Base-by-base conservation (phyloP, 2,113 vertebrate genomes). In the Odontophorus gujanensis region DNA sequence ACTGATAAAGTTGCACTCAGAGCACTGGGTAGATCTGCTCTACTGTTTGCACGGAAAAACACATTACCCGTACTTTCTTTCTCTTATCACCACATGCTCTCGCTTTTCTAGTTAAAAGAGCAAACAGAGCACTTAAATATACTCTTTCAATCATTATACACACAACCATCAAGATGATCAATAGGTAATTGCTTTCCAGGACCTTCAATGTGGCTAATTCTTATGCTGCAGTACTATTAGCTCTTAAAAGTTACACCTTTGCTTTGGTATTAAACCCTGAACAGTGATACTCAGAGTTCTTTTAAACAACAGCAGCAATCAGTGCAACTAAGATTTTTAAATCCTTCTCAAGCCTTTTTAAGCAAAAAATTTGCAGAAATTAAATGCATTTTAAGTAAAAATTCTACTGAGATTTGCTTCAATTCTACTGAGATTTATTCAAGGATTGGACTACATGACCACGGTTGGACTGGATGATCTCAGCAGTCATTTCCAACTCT, bases 281-380 rank as follows among this genome's bases (percentile, higher is more conserved):
- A 62, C 55, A 25, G 17, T 30, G 38, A 67, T 47, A 61, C 16
- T 89, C 43, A 25, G 30, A n/a, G 13, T 95, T 90, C 55, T 78
- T 82, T 40, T 38, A n/a, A 90, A 85, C 8, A 9, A 80, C 66
- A 69, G 40, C 26, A 69, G 67, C 74, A 58, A 73, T 90, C 92
- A 97, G 93, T 45, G 13, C 66, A 93, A 95, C 87, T 74, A 97
- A 85, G 48, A 83, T 69, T 30, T 95, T 95, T 61, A 97, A 95
- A 61, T 45, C 47, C 71, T 59, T 66, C 13, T 68, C 14, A 24
- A 30, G 5, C 2, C 14, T 28, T 51, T 51, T 26, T 48, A 48
- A 48, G 47, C 9, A 90, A 96, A 97, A 50, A 81, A 74, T 78
- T 83, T 47, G 57, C 38, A 67, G 81, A 96, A 94, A 87, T 95